phyloP scores from a whole-genome alignment of 2,888 invertebrate genomes.

The Choristoneura rosaceana region DNA sequence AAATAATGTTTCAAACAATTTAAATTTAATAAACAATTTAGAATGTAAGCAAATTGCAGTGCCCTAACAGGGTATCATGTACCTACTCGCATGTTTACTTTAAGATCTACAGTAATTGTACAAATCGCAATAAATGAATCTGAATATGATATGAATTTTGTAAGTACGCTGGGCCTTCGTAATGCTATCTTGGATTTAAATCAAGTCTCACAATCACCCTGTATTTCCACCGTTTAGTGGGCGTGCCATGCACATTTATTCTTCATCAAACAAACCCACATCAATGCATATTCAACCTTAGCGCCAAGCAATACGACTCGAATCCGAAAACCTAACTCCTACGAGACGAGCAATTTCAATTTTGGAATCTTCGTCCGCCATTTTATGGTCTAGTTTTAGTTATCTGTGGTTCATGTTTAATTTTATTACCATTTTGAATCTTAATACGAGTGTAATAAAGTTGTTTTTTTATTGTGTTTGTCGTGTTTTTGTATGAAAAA shows the following conservation, averaged over 20 bases:
- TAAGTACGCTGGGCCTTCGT: background rate
- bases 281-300: slow-evolving; percentile 18
- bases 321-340: background rate
- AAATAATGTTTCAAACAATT: no score
- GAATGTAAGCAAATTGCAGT: no score
- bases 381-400: slow-evolving; percentile 7
- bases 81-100: no score
- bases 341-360: slow-evolving; percentile 1
- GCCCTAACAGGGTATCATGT: no score
- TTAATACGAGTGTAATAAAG: background rate
- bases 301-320: background rate
- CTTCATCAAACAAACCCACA: background rate
- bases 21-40: no score
- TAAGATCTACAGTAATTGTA: no score
- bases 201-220: slow-evolving; percentile 16
- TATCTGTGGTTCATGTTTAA: background rate
- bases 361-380: slow-evolving; percentile 16
- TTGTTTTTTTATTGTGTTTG: slow-evolving; percentile 23
- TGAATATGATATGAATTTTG: no score
- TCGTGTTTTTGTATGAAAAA: slow-evolving; percentile 3
- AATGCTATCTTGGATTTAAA: background rate
- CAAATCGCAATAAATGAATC: no score
- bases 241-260: slow-evolving; percentile 32
- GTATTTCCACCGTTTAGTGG: slow-evolving; percentile 10
- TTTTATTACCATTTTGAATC: background rate